These are phyloP conservation scores for Timema cristinae DNA, from an alignment of 2,888 invertebrate genomes.

Conservation along the genomic window DNA sequence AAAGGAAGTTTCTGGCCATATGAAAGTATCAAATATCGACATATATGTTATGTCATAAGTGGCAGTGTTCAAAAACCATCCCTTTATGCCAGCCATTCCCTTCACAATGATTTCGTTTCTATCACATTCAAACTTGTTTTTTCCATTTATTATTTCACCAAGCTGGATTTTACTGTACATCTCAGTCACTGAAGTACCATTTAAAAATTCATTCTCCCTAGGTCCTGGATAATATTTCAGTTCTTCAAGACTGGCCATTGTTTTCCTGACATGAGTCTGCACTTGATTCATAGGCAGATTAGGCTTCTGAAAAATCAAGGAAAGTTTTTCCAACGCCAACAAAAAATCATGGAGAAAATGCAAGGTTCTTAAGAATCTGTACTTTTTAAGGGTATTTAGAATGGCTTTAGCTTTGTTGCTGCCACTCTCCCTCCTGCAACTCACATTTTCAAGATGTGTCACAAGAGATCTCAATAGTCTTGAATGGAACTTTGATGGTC, in stretches of 20 bases:
- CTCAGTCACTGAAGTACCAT: background rate
- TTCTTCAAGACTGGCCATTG: no score
- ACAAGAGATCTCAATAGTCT: constrained; percentile 12
- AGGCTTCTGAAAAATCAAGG: no score
- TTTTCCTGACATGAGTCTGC: no score
- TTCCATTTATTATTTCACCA: background rate
- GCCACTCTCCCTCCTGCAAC: no score
- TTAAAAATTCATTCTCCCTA: no score
- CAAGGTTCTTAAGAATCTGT: no score
- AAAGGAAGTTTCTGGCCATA: background rate
- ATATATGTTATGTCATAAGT: constrained; percentile 4
- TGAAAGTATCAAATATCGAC: constrained; percentile 9
- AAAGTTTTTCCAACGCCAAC: no score
- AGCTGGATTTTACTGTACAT: constrained; percentile 1
- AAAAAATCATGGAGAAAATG: no score
- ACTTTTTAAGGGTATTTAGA: no score
- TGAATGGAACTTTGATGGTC: constrained; percentile 10
- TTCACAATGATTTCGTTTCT: constrained; percentile 7
- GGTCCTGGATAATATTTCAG: no score
- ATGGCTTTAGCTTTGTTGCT: no score
- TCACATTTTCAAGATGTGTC: constrained; percentile 10
- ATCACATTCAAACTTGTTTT: background rate
- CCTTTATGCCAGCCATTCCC: constrained; percentile 1
- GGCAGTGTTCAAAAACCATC: constrained; percentile 6
- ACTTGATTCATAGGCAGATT: no score